These are phyloP conservation scores for Clusia tigrina DNA, from an alignment of 2,888 invertebrate genomes.

Conservation along the genomic window DNA sequence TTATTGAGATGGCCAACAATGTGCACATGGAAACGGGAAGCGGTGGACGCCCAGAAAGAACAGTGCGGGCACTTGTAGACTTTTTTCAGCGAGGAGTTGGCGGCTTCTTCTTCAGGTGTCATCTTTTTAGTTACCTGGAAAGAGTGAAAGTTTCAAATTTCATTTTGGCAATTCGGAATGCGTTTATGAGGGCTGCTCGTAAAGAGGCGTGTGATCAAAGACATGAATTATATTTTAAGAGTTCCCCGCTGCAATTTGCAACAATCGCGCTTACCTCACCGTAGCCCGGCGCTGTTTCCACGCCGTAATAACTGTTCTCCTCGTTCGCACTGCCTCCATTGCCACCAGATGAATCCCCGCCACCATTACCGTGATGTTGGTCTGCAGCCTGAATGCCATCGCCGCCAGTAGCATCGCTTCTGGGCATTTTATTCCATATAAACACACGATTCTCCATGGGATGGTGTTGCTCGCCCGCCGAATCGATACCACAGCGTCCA, in stretches of 20 bases:
- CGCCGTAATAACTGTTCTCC: constrained; percentile 65
- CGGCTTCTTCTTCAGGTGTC: constrained; percentile 72
- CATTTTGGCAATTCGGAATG: constrained; percentile 54
- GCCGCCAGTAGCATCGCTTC: constrained; percentile 44
- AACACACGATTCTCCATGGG: constrained; percentile 84
- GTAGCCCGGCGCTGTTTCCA: constrained; percentile 67
- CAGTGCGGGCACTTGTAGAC: constrained; percentile 94
- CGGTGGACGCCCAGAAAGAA: constrained; percentile 91
- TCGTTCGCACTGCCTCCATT: constrained; percentile 46
- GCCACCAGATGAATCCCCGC: constrained; percentile 28
- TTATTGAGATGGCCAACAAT: constrained; percentile 92
- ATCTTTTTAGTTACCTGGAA: constrained; percentile 68
- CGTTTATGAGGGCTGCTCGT: constrained; percentile 9
- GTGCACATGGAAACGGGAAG: constrained; percentile 91
- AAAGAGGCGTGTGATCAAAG: not conserved
- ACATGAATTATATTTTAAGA: constrained; percentile 3
- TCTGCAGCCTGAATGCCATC: constrained; percentile 35
- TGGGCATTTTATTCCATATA: constrained; percentile 79
- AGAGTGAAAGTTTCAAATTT: constrained; percentile 64
- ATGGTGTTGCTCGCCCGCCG: constrained; percentile 68
- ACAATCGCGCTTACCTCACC: constrained; percentile 60
- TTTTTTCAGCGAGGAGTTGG: constrained; percentile 74
- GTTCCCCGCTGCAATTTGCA: not conserved
- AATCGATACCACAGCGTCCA: constrained; percentile 55
- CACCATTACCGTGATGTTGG: constrained; percentile 28